Base-by-base conservation (phyloP, 2,113 vertebrate genomes). In the Poecilia latipinna region DNA sequence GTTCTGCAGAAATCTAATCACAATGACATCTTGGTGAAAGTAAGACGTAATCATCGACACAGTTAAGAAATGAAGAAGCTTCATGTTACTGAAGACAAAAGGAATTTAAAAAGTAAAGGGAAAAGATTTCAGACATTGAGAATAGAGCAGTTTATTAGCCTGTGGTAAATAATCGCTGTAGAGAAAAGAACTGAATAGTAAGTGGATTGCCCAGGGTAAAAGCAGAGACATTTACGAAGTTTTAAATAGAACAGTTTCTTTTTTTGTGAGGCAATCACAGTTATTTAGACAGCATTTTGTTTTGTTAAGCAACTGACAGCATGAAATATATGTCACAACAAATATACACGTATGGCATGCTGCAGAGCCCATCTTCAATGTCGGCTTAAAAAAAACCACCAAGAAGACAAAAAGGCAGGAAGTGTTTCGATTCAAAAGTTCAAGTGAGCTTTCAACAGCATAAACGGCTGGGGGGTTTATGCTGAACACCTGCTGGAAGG, bases 401-500 rank as follows among this genome's bases (percentile, higher is more conserved):
- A 42, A 13, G 12, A 42, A 4, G 2, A 57, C 8, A 66, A 66
- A 64, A 1, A 1, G 26, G 4, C 57, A 73, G 29, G 65, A 81
- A 75, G 73, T 61, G 19, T 51, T 71, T 61, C 61, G 32, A 69
- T 61, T 70, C 13, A 33, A 39, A 39, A 68, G 61, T 73, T 78
- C 24, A 68, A 48, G 29, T 65, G 15, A 72, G 31, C 39, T 48
- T 67, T 63, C 44, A 8, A 2, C 64, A 81, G 72, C 37, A 65
- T 10, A 68, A 65, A 68, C 24, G 51, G 8, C 51, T n/a, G 19
- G 13, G 39, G 28, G 29, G 39, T 15, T 57, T n/a, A 22, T 31
- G 64, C 77, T 67, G 24, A 35, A 65, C 3, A 17, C 74, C 57
- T 75, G 76, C 61, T 68, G 61, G 29, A 31, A 11, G 71, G 39